Evolutionary conservation across 2,888 invertebrate species (phyloP).

Genomic region (Drosophila quinaria): DNA sequence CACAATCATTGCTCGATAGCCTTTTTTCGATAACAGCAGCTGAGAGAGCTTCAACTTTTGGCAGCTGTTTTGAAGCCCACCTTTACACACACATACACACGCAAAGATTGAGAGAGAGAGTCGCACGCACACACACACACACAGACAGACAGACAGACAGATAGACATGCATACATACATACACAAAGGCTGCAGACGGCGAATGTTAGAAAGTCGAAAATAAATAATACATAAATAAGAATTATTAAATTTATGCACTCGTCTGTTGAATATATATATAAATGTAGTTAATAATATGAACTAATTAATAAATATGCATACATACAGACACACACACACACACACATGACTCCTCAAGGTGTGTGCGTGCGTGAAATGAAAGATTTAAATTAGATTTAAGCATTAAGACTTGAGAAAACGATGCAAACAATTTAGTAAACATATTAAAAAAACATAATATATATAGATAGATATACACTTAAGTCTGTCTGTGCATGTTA

Average conservation of each 20-base stretch:
- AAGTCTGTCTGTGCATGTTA: conserved; percentile 22
- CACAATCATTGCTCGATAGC: conserved; percentile 54
- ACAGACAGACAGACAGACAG: conserved; percentile 1
- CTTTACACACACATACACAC: conserved; percentile 38
- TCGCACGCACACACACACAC: conserved; percentile 16
- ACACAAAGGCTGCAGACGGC: conserved; percentile 17
- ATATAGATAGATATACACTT: conserved; percentile 21
- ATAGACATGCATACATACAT: conserved; percentile 13
- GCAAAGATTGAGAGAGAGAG: conserved; percentile 3
- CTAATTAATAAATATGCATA: conserved; percentile 62
- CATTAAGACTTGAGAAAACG: conserved; percentile 45
- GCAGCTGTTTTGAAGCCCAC: conserved; percentile 65
- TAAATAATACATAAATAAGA: conserved; percentile 48
- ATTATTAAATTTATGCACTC: conserved; percentile 76
- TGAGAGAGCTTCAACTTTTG: conserved; percentile 45
- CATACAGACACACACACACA: conserved; percentile 18
- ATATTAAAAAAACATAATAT: conserved; percentile 15
- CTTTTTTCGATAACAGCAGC: conserved; percentile 48
- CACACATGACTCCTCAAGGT: background rate
- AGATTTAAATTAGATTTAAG: conserved; percentile 51
- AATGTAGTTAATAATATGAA: conserved; percentile 71
- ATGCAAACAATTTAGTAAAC: conserved; percentile 32
- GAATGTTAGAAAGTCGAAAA: conserved; percentile 42
- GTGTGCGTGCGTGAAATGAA: conserved; percentile 38
- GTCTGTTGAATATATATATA: conserved; percentile 68